A percentile compares a stretch with the other conserved stretches of the same genome.
phyloP scores from a whole-genome alignment of 2,113 vertebrate genomes.

The Hucho hucho region DNA sequence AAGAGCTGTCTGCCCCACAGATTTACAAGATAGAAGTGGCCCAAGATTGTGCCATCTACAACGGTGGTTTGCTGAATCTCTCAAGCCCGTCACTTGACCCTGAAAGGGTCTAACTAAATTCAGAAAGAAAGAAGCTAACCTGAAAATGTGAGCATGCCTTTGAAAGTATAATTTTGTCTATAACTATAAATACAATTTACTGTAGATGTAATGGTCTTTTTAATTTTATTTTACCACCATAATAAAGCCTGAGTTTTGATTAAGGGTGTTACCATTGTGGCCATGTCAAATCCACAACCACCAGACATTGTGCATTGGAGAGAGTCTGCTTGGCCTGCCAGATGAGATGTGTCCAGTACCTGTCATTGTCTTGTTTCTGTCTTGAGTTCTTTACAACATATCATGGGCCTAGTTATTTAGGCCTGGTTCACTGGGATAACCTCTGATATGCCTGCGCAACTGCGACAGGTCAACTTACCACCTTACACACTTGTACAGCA shows the following conservation, averaged over 20 bases:
- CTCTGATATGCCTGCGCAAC: no score
- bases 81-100: background rate
- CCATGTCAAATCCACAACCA: slow-evolving; percentile 34
- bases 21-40: slow-evolving; percentile 22
- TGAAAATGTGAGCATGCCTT: slow-evolving; percentile 55
- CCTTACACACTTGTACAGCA: no score
- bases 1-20: slow-evolving; percentile 21
- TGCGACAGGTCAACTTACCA: no score
- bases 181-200: background rate
- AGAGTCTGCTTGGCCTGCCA: slow-evolving; percentile 14
- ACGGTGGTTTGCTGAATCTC: background rate
- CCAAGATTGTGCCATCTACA: slow-evolving; percentile 52
- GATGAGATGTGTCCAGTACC: background rate
- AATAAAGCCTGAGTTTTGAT: slow-evolving; percentile 8
- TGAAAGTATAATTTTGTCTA: slow-evolving; percentile 42
- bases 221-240: slow-evolving; percentile 9
- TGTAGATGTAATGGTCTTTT: no score
- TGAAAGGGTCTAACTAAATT: slow-evolving; percentile 7
- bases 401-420: slow-evolving; percentile 1
- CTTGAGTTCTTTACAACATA: slow-evolving; percentile 17
- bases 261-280: slow-evolving; percentile 32
- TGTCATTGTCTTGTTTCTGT: slow-evolving; percentile 22
- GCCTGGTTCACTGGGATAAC: background rate
- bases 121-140: slow-evolving; percentile 12
- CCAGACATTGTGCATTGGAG: slow-evolving; percentile 25